phyloP scores from a whole-genome alignment of 2,888 invertebrate species.

The Ophion slaviceki region DNA sequence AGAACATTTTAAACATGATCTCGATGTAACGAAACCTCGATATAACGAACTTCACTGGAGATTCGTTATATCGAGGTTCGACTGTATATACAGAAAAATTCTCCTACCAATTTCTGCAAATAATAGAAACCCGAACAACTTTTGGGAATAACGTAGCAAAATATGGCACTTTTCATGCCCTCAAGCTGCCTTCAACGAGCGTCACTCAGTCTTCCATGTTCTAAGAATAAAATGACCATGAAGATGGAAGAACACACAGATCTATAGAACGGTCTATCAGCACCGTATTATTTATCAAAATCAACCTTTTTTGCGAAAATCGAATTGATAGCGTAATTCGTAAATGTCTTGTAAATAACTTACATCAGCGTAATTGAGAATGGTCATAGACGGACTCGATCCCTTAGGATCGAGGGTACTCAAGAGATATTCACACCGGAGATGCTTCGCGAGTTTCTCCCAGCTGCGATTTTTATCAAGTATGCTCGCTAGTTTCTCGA shows the following conservation, averaged over 20 bases:
- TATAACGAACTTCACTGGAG: too few species aligned
- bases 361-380: constrained; percentile 85
- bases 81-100: not conserved
- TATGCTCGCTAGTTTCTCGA: constrained; percentile 84
- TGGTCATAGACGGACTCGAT: constrained; percentile 85
- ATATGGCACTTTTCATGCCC: too few species aligned
- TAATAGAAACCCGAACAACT: not conserved
- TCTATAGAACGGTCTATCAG: not conserved
- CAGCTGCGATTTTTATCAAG: constrained; percentile 86
- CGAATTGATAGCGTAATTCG: not conserved
- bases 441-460: constrained; percentile 85
- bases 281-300: not conserved
- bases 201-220: too few species aligned
- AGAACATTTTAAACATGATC: too few species aligned
- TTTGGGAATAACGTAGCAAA: not conserved
- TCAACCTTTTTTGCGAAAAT: not conserved
- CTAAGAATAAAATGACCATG: too few species aligned
- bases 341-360: constrained; percentile 52
- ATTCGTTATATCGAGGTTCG: too few species aligned
- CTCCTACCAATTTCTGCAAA: not conserved
- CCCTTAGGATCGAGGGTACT: constrained; percentile 84
- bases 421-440: constrained; percentile 84
- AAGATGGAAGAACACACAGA: not conserved
- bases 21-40: too few species aligned
- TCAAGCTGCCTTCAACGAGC: too few species aligned